Conservation (phyloP, 1,140 invertebrate genomes). For the Thaumatotibia leucotreta region DNA sequence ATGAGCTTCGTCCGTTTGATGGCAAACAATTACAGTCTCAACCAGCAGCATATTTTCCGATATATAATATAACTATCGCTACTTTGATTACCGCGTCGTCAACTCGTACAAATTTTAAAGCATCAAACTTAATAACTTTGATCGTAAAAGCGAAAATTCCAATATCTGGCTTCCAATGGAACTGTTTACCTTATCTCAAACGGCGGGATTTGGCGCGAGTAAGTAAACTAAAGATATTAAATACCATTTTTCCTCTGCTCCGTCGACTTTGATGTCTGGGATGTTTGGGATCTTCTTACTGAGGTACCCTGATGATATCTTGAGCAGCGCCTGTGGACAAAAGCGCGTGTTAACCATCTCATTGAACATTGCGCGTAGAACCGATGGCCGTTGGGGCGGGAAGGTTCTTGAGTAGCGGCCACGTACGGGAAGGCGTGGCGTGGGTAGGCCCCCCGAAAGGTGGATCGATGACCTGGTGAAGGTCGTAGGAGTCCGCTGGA, state of each 20-base stretch:
- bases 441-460: no score
- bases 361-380: no score
- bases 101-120: not conserved
- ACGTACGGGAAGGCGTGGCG: no score
- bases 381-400: no score
- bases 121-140: no score
- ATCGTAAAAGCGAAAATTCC: not conserved
- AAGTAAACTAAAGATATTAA: conserved; percentile 23
- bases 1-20: no score
- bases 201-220: not conserved
- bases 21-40: no score
- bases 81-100: not conserved
- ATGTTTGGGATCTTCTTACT: conserved; percentile 95
- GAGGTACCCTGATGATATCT: conserved; percentile 92
- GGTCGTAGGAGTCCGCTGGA: no score
- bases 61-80: not conserved
- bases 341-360: no score
- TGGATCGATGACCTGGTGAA: no score
- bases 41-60: no score
- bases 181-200: not conserved
- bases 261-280: conserved; percentile 91
- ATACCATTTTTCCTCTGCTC: conserved; percentile 93
- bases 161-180: not conserved
- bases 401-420: no score
- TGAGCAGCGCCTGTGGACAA: conserved; percentile 86